These are phyloP conservation scores for Sphaerophoria taeniata DNA, from an alignment of 2,888 invertebrate genomes.

Conservation along the genomic window DNA sequence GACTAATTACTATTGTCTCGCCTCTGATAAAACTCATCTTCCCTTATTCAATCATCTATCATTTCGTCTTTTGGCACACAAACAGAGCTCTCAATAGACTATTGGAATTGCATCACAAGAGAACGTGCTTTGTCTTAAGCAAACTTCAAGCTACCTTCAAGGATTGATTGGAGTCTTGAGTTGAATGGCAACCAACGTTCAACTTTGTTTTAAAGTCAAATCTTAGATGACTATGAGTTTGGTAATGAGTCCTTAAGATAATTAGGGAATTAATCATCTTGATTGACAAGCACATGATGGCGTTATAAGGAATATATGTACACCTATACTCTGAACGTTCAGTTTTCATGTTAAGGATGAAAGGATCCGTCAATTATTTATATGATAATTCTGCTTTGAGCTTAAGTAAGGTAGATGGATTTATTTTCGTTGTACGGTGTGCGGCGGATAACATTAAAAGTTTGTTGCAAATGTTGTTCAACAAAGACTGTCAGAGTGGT, in stretches of 20 bases:
- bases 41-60: not conserved
- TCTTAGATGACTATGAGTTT: too few species aligned
- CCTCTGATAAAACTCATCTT: not conserved
- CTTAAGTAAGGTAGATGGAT: not conserved
- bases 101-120: too few species aligned
- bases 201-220: too few species aligned
- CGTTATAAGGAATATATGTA: not conserved
- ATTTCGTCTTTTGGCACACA: too few species aligned
- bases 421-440: not conserved
- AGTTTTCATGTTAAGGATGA: not conserved
- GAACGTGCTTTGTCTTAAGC: too few species aligned
- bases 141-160: too few species aligned
- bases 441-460: not conserved
- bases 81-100: too few species aligned
- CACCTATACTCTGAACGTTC: not conserved
- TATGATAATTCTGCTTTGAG: not conserved
- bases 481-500: not conserved
- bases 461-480: slow-evolving; percentile 1
- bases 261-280: slow-evolving; percentile 9
- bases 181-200: too few species aligned
- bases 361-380: slow-evolving; percentile 26
- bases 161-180: too few species aligned
- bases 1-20: slow-evolving; percentile 16
- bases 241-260: not conserved
- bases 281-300: slow-evolving; percentile 20